Base-by-base conservation (phyloP, 2,888 invertebrate species). In the Bellardia pandia region DNA sequence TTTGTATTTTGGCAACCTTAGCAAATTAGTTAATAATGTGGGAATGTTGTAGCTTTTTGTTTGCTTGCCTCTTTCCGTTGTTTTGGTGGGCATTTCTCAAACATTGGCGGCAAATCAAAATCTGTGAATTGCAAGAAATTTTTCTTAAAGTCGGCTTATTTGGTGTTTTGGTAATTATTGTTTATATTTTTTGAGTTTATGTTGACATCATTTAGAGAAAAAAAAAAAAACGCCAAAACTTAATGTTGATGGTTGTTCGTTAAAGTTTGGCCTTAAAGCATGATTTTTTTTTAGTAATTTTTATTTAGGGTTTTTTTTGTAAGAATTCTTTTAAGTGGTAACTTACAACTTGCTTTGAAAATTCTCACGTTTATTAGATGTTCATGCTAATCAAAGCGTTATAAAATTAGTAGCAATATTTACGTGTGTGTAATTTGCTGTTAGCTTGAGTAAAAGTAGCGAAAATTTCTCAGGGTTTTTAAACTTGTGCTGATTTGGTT, bases 11-110 rank as follows among this genome's bases (percentile, higher is more conserved):
- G 62, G 77, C 80, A 72, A 77, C 53, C 62, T 78, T 68, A 77
- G 58, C 81, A 84, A 87, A 86, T 86, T 77, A 80, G 76, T 81
- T 80, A 78, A 77, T 77, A 77, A 81, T 81, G 85, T 85, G 87
- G 76, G 87, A 78, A 87, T 69, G 11, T 66, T n/a, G 11, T 45
- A 37, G 42, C n/a, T 45, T 69, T 60, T 78, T 33, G 6, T 16
- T n/a, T 33, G 9, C 23, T 60, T 45, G 62, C 42, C 66, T 14
- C 23, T 40, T 51, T 53, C n/a, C 16, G 14, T 30, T 30, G 2
- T 58, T 42, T 40, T 23, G 14, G 33, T 11, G 14, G 1, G 1
- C 11, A 13, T 16, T 62, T 69, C 69, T 42, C 5, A 51, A 53
- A 53, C 58, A 66, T 68, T 62, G 66, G 72, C 71, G 76, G 84